phyloP scores from a whole-genome alignment of 2,888 invertebrate species.

The Scaptomyza cyrtandrae region DNA sequence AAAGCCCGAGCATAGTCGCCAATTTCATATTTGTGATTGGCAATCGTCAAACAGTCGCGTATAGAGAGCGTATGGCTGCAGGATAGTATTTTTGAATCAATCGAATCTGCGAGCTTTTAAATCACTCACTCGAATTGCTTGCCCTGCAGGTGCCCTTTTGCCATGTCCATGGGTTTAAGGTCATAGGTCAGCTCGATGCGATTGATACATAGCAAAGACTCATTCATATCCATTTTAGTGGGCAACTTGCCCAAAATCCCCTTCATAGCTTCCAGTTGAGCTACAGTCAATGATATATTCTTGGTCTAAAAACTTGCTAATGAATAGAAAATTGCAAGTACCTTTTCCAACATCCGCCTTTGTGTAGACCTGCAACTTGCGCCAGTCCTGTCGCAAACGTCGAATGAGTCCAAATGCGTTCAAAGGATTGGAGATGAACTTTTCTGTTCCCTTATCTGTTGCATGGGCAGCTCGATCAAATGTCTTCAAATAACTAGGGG shows the following conservation, averaged over 20 bases:
- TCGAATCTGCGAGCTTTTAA: not conserved
- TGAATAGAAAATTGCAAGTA: constrained; percentile 3
- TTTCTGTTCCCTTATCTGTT: constrained; percentile 11
- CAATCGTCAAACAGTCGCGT: constrained; percentile 51
- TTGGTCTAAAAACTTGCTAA: not conserved
- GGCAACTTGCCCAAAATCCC: constrained; percentile 25
- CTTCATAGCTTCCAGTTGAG: constrained; percentile 21
- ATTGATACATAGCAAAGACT: constrained; percentile 29
- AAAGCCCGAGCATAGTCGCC: constrained; percentile 38
- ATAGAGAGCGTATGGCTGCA: constrained; percentile 30
- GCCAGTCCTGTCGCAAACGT: constrained; percentile 59
- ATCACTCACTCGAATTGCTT: constrained; percentile 42
- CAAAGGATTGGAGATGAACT: constrained; percentile 52
- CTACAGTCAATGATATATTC: constrained; percentile 5
- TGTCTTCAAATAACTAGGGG: constrained; percentile 37
- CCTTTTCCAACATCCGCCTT: constrained; percentile 20
- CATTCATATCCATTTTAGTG: constrained; percentile 30
- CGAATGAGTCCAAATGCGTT: constrained; percentile 49
- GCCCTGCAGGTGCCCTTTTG: constrained; percentile 37
- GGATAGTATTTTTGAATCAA: not conserved
- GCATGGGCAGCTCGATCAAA: constrained; percentile 1
- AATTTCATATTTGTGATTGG: constrained; percentile 30
- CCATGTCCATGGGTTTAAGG: constrained; percentile 40
- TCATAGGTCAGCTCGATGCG: constrained; percentile 54
- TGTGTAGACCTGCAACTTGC: constrained; percentile 25